These are phyloP conservation scores for Strigamia crassipes DNA, from an alignment of 2,888 invertebrate species.

Conservation along the genomic window DNA sequence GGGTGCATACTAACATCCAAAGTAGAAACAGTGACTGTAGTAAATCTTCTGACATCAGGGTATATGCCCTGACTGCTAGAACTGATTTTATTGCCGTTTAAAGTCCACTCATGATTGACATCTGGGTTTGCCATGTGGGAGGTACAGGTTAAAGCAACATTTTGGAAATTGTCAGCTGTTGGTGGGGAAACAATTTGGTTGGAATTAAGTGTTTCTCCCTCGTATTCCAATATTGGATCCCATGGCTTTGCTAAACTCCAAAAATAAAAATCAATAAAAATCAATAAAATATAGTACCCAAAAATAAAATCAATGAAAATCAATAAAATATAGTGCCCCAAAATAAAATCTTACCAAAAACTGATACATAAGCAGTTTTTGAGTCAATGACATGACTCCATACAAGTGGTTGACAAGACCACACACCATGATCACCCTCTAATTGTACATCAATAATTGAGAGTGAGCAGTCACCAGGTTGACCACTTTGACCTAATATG, in stretches of 20 bases:
- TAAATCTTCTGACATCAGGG: constrained; percentile 22
- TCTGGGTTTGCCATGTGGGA: constrained; percentile 24
- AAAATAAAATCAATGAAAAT: neutral
- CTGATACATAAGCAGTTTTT: neutral
- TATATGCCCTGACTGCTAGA: constrained; percentile 18
- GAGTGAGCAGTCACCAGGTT: neutral
- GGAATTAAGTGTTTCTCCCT: neutral
- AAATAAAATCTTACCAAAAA: neutral
- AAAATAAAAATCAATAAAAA: neutral
- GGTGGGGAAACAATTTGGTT: neutral
- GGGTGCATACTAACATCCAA: neutral
- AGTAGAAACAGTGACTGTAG: neutral
- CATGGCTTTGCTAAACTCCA: neutral
- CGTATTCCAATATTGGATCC: constrained; percentile 21
- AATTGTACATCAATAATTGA: neutral
- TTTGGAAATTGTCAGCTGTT: neutral
- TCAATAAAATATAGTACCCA: neutral
- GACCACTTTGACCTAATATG: neutral
- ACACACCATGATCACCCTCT: neutral
- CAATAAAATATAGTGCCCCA: neutral
- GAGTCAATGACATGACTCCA: neutral
- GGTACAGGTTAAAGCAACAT: neutral
- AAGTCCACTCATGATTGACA: constrained; percentile 16
- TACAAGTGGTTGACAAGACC: constrained; percentile 5
- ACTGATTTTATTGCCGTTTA: constrained; percentile 9